Percentiles rank a stretch among this genome's conserved stretches.
Conservation (phyloP, 2,797 vertebrate species). For the Ataeniobius toweri region DNA sequence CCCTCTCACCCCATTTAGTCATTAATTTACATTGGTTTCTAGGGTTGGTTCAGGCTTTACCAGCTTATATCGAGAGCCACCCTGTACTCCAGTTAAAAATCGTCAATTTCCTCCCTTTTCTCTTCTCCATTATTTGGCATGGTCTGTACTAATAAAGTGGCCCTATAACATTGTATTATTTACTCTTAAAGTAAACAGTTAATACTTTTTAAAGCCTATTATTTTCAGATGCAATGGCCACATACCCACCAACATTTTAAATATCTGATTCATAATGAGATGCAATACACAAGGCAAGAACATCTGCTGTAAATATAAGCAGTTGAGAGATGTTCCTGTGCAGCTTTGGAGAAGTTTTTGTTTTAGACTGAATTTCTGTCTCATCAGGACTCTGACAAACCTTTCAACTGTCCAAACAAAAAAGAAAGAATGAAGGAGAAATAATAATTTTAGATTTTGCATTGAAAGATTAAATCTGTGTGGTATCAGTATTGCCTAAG, state of each 20-base stretch:
- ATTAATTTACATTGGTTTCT: neutral
- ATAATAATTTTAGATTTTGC: neutral
- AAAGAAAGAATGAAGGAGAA: neutral
- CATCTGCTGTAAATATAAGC: neutral
- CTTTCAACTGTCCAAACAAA: neutral
- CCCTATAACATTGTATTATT: neutral
- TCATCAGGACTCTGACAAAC: neutral
- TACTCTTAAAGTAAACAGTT: neutral
- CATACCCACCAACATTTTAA: neutral
- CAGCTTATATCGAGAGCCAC: neutral
- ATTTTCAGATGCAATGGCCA: neutral
- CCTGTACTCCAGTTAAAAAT: neutral
- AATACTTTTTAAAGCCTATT: neutral
- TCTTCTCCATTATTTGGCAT: neutral
- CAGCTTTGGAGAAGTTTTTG: neutral
- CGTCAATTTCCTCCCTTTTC: neutral
- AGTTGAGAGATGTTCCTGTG: neutral
- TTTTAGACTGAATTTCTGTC: neutral
- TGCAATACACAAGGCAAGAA: neutral
- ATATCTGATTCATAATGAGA: neutral
- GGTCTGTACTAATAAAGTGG: neutral
- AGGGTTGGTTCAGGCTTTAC: neutral
- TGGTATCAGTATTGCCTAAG: no score
- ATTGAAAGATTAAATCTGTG: neutral
- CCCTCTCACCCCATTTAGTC: neutral